Conservation (phyloP, 2,113 vertebrate species). For the Leptobrachium ailaonicum region DNA sequence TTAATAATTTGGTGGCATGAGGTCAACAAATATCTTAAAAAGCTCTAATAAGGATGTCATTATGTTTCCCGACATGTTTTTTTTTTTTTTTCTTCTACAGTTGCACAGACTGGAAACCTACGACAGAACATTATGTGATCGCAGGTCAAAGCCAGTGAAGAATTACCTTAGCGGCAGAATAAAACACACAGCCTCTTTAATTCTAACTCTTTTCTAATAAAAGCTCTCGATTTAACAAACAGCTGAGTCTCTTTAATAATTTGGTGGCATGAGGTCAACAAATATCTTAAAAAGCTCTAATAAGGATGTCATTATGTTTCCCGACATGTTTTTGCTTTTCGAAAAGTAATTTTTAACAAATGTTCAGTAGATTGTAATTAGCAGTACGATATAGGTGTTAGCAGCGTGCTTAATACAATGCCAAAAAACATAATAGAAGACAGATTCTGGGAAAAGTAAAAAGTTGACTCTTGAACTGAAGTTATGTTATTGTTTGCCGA, state of each 20-base stretch:
- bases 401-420: background rate
- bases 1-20: background rate
- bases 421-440: background rate
- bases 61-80: background rate
- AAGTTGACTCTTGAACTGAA: too few species aligned
- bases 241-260: conserved; percentile 21
- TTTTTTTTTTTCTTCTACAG: too few species aligned
- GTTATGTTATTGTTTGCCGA: too few species aligned
- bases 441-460: too few species aligned
- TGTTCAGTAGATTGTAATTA: conserved; percentile 12
- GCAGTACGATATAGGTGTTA: conserved; percentile 5
- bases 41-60: conserved; percentile 20
- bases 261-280: conserved; percentile 8
- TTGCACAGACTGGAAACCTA: background rate
- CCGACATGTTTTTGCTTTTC: background rate
- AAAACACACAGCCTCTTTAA: conserved; percentile 10
- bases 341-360: conserved; percentile 8
- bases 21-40: conserved; percentile 25
- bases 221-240: conserved; percentile 27
- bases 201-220: conserved; percentile 38
- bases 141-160: conserved; percentile 20
- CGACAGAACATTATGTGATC: conserved; percentile 23
- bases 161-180: conserved; percentile 12
- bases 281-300: conserved; percentile 17
- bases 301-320: conserved; percentile 14